A percentile compares a stretch with the other conserved stretches of the same genome.
phyloP scores from a whole-genome alignment of 2,888 invertebrate species.

The Boloria selene region DNA sequence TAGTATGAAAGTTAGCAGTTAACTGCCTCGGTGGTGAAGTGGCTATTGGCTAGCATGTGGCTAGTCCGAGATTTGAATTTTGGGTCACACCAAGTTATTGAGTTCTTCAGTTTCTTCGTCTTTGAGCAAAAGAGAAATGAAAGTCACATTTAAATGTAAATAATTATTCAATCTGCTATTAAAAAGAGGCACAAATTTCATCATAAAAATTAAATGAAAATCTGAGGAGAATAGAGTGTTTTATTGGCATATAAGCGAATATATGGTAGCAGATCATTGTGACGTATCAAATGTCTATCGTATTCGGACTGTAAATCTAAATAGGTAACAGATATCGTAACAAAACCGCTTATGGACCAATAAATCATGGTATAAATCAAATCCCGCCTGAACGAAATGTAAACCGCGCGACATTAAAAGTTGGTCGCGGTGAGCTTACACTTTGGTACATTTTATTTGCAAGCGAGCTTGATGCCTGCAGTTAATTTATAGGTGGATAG shows the following conservation, averaged over 20 bases:
- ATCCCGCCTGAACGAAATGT: conserved; percentile 44
- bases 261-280: conserved; percentile 4
- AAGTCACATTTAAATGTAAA: no score
- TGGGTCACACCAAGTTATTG: no score
- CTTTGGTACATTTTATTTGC: conserved; percentile 66
- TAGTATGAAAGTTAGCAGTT: no score
- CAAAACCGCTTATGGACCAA: conserved; percentile 46
- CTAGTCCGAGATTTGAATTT: no score
- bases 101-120: no score
- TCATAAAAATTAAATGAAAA: no score
- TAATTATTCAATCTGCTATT: no score
- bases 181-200: no score
- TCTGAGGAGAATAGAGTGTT: background rate
- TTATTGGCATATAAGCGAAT: background rate
- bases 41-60: no score
- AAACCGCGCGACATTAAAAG: conserved; percentile 55
- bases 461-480: conserved; percentile 53
- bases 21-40: no score
- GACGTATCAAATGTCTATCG: conserved; percentile 17
- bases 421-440: conserved; percentile 57
- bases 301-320: conserved; percentile 33
- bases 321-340: conserved; percentile 35
- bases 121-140: no score
- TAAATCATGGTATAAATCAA: conserved; percentile 54
- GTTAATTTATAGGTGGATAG: conserved; percentile 35